Conservation (phyloP, 2,113 vertebrate genomes). For the Macquaria ambigua region DNA sequence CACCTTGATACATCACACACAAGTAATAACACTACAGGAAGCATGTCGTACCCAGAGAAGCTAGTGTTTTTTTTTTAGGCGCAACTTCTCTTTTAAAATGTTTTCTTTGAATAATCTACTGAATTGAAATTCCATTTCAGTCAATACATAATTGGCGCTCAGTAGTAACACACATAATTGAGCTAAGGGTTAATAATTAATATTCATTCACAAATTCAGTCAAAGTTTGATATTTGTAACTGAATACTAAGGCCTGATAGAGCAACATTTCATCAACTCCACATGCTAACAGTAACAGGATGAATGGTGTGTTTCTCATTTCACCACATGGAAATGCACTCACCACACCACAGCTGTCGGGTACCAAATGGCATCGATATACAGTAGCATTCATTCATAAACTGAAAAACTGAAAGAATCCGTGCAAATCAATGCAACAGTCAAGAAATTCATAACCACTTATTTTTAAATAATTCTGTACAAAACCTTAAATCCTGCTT, state of each 20-base stretch:
- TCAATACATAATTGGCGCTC: not conserved
- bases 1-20: conserved; percentile 20
- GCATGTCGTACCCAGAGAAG: not conserved
- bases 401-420: conserved; percentile 45
- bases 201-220: conserved; percentile 17
- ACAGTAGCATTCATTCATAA: conserved; percentile 38
- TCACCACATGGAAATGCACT: conserved; percentile 3
- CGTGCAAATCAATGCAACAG: conserved; percentile 63
- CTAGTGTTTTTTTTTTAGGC: not conserved
- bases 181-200: conserved; percentile 16
- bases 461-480: conserved; percentile 23
- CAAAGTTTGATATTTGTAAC: not conserved
- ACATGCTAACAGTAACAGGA: not conserved
- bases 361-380: conserved; percentile 8
- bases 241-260: not conserved
- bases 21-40: conserved; percentile 26
- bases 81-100: not conserved
- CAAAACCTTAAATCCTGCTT: conserved; percentile 34
- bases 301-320: conserved; percentile 1
- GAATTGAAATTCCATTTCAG: conserved; percentile 7
- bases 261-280: not conserved
- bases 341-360: not conserved
- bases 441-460: conserved; percentile 22
- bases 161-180: conserved; percentile 13
- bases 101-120: conserved; percentile 10